These are phyloP conservation scores for Ammodytes marinus DNA, from an alignment of 2,113 vertebrate genomes.

Conservation along the genomic window DNA sequence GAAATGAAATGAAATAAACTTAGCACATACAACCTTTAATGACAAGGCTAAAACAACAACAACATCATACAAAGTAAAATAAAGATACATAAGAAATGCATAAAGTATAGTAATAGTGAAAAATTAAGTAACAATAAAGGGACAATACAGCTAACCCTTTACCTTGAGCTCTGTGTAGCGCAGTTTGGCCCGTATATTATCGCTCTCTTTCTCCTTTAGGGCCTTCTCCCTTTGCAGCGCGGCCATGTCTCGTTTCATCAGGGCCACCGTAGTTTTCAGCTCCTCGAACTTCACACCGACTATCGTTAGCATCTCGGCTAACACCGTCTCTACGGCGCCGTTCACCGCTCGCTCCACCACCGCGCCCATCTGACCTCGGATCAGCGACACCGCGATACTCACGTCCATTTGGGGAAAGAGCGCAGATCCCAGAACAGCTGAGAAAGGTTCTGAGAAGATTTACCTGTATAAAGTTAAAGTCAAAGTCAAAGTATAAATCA, in stretches of 20 bases:
- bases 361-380: conserved; percentile 85
- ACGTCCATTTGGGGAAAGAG: conserved; percentile 78
- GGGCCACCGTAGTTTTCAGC: conserved; percentile 78
- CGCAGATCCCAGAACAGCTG: neutral
- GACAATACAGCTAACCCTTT: too few species aligned
- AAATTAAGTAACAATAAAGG: too few species aligned
- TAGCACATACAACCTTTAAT: too few species aligned
- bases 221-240: conserved; percentile 78
- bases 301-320: conserved; percentile 86
- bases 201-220: conserved; percentile 83
- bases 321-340: conserved; percentile 84
- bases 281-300: conserved; percentile 86
- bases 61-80: too few species aligned
- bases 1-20: too few species aligned
- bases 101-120: too few species aligned
- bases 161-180: conserved; percentile 79
- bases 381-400: conserved; percentile 84
- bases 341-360: conserved; percentile 86
- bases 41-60: too few species aligned
- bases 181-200: conserved; percentile 83
- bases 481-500: too few species aligned
- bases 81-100: too few species aligned
- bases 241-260: conserved; percentile 67
- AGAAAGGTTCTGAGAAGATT: neutral
- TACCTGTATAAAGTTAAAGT: too few species aligned